Conservation (phyloP, 2,113 vertebrate genomes). For the Brienomyrus longianalis region DNA sequence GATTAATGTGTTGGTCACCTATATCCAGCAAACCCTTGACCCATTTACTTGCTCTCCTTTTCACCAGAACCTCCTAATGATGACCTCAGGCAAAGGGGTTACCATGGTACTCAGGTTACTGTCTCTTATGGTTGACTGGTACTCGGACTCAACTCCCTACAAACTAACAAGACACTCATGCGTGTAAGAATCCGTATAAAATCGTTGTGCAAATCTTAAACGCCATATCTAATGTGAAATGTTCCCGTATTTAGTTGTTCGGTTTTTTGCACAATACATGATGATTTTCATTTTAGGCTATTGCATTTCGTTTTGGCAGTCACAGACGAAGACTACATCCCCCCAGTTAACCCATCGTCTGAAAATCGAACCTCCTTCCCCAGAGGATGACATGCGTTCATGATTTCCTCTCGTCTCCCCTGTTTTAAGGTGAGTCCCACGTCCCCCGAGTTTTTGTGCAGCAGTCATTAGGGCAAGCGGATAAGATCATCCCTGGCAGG, state of each 20-base stretch:
- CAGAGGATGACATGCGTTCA: not conserved
- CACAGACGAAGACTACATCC: not conserved
- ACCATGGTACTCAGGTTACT: not conserved
- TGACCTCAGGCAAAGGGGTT: not conserved
- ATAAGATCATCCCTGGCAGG: not conserved
- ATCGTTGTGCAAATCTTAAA: not conserved
- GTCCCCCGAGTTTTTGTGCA: not conserved
- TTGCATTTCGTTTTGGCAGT: not conserved
- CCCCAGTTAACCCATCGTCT: not conserved
- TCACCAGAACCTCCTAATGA: not conserved
- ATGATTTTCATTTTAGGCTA: not conserved
- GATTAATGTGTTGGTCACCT: not conserved
- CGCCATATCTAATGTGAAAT: not conserved
- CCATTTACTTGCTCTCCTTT: not conserved
- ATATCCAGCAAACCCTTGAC: not conserved
- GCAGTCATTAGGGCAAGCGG: not conserved
- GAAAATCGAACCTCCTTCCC: not conserved
- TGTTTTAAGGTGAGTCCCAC: not conserved
- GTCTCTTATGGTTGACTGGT: not conserved
- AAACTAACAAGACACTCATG: not conserved
- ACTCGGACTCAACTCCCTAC: not conserved
- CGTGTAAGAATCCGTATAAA: not conserved
- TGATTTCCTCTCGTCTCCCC: not conserved
- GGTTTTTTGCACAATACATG: not conserved
- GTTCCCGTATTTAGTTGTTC: not conserved